phyloP scores from a whole-genome alignment of 2,888 invertebrate genomes.

The Gastracanthus pulcherrimus region DNA sequence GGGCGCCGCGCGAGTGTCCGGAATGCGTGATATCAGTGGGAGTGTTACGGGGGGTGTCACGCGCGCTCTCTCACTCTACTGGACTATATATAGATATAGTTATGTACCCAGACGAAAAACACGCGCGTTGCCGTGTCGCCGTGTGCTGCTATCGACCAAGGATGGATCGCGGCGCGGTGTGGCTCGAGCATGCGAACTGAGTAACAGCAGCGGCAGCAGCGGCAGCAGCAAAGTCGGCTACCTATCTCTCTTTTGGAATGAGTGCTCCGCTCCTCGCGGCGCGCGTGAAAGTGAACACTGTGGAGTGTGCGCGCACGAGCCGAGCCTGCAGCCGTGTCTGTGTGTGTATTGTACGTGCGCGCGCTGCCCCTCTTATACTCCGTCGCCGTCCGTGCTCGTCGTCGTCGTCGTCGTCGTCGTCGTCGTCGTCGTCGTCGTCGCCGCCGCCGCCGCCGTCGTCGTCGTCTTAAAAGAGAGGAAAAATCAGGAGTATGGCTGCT shows the following conservation, averaged over 20 bases:
- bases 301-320: neutral
- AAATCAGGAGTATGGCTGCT: constrained; percentile 70
- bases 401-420: neutral
- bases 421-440: neutral
- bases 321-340: neutral
- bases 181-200: constrained; percentile 16
- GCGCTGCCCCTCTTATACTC: too few relatives aligned
- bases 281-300: neutral
- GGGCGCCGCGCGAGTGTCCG: too few relatives aligned
- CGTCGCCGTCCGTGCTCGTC: neutral
- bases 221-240: too few relatives aligned
- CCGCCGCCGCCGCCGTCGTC: neutral
- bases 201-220: neutral
- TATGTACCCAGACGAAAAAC: neutral
- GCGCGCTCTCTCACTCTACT: neutral
- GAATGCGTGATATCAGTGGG: too few relatives aligned
- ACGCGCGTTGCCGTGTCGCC: neutral
- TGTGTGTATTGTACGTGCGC: neutral
- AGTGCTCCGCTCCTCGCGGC: neutral
- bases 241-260: neutral
- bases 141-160: constrained; percentile 32
- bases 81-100: neutral
- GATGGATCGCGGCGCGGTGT: constrained; percentile 24
- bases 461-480: too few relatives aligned
- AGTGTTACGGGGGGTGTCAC: neutral